Evolutionary conservation across 2,797 vertebrate species (phyloP), one percentile per base, ranked within the genome.

Genomic region (Rhinella marina): DNA sequence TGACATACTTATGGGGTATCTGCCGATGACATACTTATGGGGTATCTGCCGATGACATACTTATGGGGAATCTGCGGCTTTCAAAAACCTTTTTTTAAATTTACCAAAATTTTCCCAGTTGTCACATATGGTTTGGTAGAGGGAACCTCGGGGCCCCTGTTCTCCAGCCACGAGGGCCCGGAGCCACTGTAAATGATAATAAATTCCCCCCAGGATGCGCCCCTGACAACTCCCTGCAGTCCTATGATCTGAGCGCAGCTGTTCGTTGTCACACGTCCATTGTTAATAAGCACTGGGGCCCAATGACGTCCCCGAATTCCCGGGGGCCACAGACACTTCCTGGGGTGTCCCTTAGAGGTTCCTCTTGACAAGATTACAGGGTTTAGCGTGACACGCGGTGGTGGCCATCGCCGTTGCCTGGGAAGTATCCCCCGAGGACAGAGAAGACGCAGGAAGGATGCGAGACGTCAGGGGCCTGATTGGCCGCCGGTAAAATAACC

Each of bases 381-480:
- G 54, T 48, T 41, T 66, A 27, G 70, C 50, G 23, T 66, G 84
- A 72, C 29, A 81, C 7, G 59, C n/a, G 64, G n/a, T n/a, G 79
- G 48, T n/a, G 79, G 48, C 68, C 81, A 81, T 85, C 85, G 73
- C 21, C 73, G 77, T 32, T 21, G 41, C 61, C 52, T 13, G 12
- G 59, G 50, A 54, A 57, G 72, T 84, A 86, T 75, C 84, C 78
- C 78, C 41, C 21, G 27, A 86, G 84, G 84, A 78, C 16, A 32
- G 9, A 85, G 14, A 59, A 82, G 61, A 83, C 61, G 84, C 80
- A 89, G 54, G 52, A 61, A 70, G 50, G n/a, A 89, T 82, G 80
- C 82, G 48, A 81, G 66, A 85, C 66, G 72, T 82, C 84, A 77
- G 21, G 23, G 9, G 7, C 27, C 66, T 82, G 78, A 88, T 82